Evolutionary conservation across 2,113 vertebrate species (phyloP).

Genomic region (Solea senegalensis): DNA sequence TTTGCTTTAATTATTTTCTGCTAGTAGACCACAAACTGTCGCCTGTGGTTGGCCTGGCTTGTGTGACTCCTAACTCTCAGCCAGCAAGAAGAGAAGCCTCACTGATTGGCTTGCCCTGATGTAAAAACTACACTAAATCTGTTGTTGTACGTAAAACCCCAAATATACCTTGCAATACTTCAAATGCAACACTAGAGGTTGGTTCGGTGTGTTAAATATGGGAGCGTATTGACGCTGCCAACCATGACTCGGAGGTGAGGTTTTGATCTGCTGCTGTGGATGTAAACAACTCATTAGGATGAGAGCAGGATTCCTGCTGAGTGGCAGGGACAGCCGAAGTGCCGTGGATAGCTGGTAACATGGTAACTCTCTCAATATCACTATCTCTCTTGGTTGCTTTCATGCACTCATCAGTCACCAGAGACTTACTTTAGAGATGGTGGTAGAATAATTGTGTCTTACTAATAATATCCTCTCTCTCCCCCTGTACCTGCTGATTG

Average conservation of each 20-base stretch:
- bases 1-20: too few species aligned
- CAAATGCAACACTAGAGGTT: background rate
- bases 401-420: slow-evolving; percentile 58
- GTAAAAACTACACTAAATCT: background rate
- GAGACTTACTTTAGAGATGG: slow-evolving; percentile 53
- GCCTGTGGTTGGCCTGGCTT: too few species aligned
- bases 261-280: slow-evolving; percentile 61
- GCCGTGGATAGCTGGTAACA: slow-evolving; percentile 56
- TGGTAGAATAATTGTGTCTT: slow-evolving; percentile 45
- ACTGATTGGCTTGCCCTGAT: too few species aligned
- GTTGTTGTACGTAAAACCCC: background rate
- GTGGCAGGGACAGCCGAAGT: slow-evolving; percentile 74
- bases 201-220: background rate
- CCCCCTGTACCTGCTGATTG: slow-evolving; percentile 57
- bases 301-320: slow-evolving; percentile 61
- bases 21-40: too few species aligned
- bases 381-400: slow-evolving; percentile 48
- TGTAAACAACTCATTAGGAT: slow-evolving; percentile 82
- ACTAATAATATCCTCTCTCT: slow-evolving; percentile 34
- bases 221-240: slow-evolving; percentile 47
- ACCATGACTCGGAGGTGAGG: slow-evolving; percentile 58
- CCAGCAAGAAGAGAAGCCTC: too few species aligned
- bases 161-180: background rate
- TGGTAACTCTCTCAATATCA: slow-evolving; percentile 48
- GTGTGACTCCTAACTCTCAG: too few species aligned